Base-by-base conservation (phyloP, 2,888 invertebrate species). In the Pachycephus smyrnensis region DNA sequence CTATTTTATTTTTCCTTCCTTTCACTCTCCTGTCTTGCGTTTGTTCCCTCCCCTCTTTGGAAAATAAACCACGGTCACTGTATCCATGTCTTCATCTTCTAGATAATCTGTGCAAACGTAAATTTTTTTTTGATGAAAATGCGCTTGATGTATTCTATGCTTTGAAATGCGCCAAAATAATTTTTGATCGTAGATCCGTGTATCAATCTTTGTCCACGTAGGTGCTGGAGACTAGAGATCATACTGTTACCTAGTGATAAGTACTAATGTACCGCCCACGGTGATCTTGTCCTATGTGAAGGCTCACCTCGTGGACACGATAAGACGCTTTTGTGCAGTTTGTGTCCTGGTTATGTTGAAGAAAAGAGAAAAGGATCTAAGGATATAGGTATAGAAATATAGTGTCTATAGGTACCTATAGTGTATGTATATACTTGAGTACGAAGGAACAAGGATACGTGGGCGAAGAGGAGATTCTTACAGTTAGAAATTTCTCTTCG, bases 181-280 rank as follows among this genome's bases (percentile, higher is more conserved):
- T 9, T 23, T 55, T 55, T 55, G 0, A 9, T 9, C 23, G 55
- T 55, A 9, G 55, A 3, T 23, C 23, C 55, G 9, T 55, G 55
- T 55, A 55, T 55, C 55, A 55, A 55, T 55, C 55, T 55, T 1
- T 23, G 55, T 55, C 55, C 23, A 55, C 1, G 55, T 55, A 23
- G 55, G 23, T 55, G 55, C 55, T 23, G 55, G 55, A 15, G 15
- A 55, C 55, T 55, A 23, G 55, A 55, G 55, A 55, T 55, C 23
- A 6, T 23, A 55, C 55, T 55, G 9, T 55, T 23, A 55, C 55
- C 55, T 23, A 55, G 76, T 76, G 82, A 82, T 83, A 55, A 81
- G 80, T 80, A 82, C 82, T 82, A 80, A 85, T 83, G 83, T 80
- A 80, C 80, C 82, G 82, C 85, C 82, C 77, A 85, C 85, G 82